Base-by-base conservation (phyloP, 2,888 invertebrate genomes). In the Lypha dubia region DNA sequence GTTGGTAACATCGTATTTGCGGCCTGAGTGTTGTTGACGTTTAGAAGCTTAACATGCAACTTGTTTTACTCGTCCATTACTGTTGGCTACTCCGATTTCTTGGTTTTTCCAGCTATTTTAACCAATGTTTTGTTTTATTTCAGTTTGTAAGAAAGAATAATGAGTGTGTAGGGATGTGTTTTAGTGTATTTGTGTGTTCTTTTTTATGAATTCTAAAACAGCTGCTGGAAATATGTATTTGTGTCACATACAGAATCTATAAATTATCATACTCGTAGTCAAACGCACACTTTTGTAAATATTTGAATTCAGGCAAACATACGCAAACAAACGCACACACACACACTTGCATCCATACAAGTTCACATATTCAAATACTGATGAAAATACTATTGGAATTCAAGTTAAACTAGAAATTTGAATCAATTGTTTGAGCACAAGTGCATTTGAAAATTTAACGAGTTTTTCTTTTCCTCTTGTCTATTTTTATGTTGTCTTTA, bases 341-440 rank as follows among this genome's bases (percentile, higher is more conserved):
- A 22, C 11, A n/a, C 17, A 20, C 13, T 65, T 28, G 41, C 41
- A 44, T 24, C 6, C 24, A 44, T 24, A 63, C 41, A 63, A n/a
- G 32, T 41, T 20, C 24, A 38, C 8, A n/a, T 63, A 44, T 41
- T 41, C 62, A 41, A 63, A 63, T 60, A 32, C 62, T n/a, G 15
- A 63, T 20, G 35, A 11, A 68, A 56, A 65, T 63, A 46, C 28
- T 49, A 56, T 70, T 68, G 44, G 22, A 68, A 53, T 84, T 81
- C 81, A 77, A 81, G 84, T 74, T 77, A 77, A 84, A 81, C 84
- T 77, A 84, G 84, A 84, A 84, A 84, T 77, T 84, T 74, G 67
- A 84, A 84, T 84, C 81, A 84, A 84, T 84, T 77, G 76, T 80
- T 77, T 73, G 46, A 53, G 76, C 84, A 84, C 81, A 84, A 84